phyloP scores from a whole-genome alignment of 2,888 invertebrate genomes.

The Epirrita christyi region DNA sequence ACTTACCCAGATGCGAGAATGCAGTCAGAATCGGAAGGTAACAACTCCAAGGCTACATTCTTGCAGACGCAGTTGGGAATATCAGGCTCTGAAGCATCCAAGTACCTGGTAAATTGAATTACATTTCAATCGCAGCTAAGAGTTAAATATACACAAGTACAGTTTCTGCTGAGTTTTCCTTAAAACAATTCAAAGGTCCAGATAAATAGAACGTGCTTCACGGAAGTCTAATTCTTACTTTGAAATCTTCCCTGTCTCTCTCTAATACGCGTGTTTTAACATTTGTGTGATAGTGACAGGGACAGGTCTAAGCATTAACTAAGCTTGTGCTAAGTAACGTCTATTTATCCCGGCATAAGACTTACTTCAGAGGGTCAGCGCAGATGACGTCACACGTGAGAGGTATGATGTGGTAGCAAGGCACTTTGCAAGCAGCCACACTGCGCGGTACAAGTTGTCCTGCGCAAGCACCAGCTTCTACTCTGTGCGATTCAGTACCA shows the following conservation, averaged over 20 bases:
- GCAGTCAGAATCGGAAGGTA: constrained; percentile 75
- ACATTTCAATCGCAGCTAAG: not conserved
- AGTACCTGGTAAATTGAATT: constrained; percentile 52
- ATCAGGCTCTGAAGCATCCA: constrained; percentile 73
- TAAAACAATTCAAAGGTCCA: too few species aligned
- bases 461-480: constrained; percentile 73
- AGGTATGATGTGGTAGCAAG: constrained; percentile 56
- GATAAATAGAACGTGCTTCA: too few species aligned
- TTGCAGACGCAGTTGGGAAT: constrained; percentile 72
- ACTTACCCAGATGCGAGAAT: constrained; percentile 71
- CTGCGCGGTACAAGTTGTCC: constrained; percentile 70
- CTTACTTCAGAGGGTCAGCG: constrained; percentile 68
- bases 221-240: too few species aligned
- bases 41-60: constrained; percentile 68
- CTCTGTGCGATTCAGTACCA: constrained; percentile 69
- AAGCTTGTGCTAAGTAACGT: too few species aligned
- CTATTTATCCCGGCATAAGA: too few species aligned
- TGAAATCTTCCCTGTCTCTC: too few species aligned
- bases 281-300: too few species aligned
- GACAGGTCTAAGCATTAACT: too few species aligned
- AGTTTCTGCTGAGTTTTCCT: too few species aligned
- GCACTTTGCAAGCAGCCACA: constrained; percentile 62
- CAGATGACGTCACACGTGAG: constrained; percentile 67
- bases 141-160: too few species aligned
- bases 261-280: too few species aligned